Conservation (phyloP, 2,888 invertebrate genomes). For the Drosophila koepferae region DNA sequence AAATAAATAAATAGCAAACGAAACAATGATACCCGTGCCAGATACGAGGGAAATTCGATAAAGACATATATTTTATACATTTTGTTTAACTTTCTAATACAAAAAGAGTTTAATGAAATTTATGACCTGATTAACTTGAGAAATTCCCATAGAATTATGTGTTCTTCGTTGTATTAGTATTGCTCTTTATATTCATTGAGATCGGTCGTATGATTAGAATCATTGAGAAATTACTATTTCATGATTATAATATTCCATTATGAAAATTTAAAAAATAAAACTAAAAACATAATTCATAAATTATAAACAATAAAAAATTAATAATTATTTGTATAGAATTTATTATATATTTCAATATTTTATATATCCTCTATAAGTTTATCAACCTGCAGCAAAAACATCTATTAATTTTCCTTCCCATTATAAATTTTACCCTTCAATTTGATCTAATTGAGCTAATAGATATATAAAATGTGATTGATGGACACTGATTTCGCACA, state of each 20-base stretch:
- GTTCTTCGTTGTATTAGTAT: neutral
- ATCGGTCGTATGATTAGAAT: neutral
- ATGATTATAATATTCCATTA: too few species aligned
- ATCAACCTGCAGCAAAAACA: neutral
- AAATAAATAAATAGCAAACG: neutral
- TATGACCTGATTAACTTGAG: neutral
- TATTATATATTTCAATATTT: neutral
- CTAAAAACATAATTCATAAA: neutral
- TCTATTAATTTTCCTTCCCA: neutral
- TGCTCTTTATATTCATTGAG: neutral
- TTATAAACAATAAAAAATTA: too few species aligned
- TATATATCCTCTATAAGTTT: neutral
- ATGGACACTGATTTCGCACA: constrained; percentile 27
- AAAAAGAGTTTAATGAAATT: neutral
- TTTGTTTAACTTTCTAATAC: neutral
- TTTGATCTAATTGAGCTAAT: neutral
- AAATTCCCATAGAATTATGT: neutral
- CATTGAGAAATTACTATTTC: neutral
- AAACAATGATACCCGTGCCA: neutral
- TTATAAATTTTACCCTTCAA: neutral
- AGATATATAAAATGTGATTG: constrained; percentile 23
- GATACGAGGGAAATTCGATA: neutral
- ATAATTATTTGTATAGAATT: neutral
- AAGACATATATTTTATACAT: neutral
- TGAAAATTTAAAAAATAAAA: neutral